phyloP scores from a whole-genome alignment of 2,888 invertebrate species.

The Acanthococcus lagerstroemiae region DNA sequence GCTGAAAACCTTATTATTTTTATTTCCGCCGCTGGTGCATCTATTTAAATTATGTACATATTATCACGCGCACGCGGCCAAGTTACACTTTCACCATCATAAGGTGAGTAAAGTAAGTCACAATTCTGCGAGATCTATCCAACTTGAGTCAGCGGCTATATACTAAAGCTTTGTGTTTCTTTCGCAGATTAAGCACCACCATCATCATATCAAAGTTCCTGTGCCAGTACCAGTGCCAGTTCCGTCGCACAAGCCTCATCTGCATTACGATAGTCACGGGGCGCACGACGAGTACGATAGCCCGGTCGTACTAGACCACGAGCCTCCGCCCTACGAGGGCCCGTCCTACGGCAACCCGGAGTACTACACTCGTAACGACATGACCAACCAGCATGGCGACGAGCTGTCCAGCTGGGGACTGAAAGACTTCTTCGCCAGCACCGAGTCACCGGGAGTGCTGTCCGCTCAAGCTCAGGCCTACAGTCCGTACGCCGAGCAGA shows the following conservation, averaged over 20 bases:
- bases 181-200: conserved; percentile 60
- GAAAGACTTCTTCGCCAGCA: conserved; percentile 34
- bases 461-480: conserved; percentile 32
- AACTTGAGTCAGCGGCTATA: neutral
- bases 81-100: conserved; percentile 73
- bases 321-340: conserved; percentile 9
- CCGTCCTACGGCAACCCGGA: conserved; percentile 31
- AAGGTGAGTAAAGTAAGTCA: conserved; percentile 41
- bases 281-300: conserved; percentile 30
- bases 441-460: conserved; percentile 31
- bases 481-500: conserved; percentile 30
- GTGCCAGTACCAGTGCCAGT: conserved; percentile 45
- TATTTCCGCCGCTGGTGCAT: conserved; percentile 71
- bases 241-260: conserved; percentile 35
- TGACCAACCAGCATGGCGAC: conserved; percentile 35
- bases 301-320: conserved; percentile 27
- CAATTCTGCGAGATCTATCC: no score
- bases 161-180: conserved; percentile 3
- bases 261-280: conserved; percentile 36
- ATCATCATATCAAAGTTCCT: conserved; percentile 50
- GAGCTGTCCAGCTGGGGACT: conserved; percentile 38
- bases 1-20: conserved; percentile 65
- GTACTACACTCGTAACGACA: conserved; percentile 35
- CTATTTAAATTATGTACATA: conserved; percentile 76
- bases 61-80: conserved; percentile 64